These are phyloP conservation scores for Hafferia zeledoni DNA, from an alignment of 2,797 vertebrate genomes.

Conservation along the genomic window DNA sequence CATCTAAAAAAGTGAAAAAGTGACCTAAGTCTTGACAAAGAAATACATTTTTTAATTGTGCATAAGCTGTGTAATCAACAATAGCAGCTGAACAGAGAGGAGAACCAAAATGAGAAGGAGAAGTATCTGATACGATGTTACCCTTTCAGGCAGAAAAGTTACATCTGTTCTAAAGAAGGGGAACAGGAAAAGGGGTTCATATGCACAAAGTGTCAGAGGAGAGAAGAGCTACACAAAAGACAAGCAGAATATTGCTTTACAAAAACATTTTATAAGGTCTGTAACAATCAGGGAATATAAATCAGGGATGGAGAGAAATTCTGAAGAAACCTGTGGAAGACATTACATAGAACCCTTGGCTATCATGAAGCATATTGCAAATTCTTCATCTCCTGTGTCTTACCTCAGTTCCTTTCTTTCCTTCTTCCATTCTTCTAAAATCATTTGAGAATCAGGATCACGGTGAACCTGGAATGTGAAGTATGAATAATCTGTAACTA, in stretches of 20 bases:
- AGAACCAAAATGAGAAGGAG: background rate
- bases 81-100: background rate
- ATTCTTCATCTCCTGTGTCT: background rate
- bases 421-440: conserved; percentile 91
- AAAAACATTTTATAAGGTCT: background rate
- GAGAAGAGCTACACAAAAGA: background rate
- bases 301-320: background rate
- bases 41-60: background rate
- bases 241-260: background rate
- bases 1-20: background rate
- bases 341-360: background rate
- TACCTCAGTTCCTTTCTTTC: conserved; percentile 94
- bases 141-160: background rate
- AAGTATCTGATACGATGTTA: background rate
- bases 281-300: background rate
- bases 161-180: background rate
- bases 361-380: background rate
- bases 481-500: background rate
- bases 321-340: background rate
- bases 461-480: conserved; percentile 83
- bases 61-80: background rate
- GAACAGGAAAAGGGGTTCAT: background rate
- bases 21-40: background rate
- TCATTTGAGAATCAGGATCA: conserved; percentile 87
- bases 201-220: background rate